Evolutionary conservation across 2,888 invertebrate genomes (phyloP), one percentile per base, ranked within the genome.

Genomic region (Ceriagrion tenellum): DNA sequence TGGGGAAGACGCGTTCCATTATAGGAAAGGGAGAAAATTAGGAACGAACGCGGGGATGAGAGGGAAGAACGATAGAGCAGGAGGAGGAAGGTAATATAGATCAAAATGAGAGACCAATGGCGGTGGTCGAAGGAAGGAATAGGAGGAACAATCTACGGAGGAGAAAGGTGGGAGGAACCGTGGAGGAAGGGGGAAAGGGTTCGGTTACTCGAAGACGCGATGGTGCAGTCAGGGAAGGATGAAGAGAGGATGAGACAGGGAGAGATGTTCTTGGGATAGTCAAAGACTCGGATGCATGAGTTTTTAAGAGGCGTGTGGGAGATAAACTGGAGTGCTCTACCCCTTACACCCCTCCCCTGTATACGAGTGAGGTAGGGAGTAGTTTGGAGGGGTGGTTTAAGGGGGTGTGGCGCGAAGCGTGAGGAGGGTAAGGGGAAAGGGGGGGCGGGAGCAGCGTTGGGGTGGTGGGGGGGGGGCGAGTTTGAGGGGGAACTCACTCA

Each of bases 271-370:
- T 63, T 47, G 63, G 69, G 93, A 69, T 69, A 26, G 91, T 69
- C 69, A 81, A 26, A 81, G 81, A 35, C 81, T 81, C 81, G 81
- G 81, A 81, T 81, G 81, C 81, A 81, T 81, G 81, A 81, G 81
- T 81, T 81, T 81, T 69, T 10, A 81, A 81, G 81, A 35, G 35
- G 81, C 8, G 30, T 30, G 16, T 35, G 81, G 81, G 81, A 81
- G 81, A 81, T 30, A 81, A 81, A 81, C 81, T 81, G 81, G 81
- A 81, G 81, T 81, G 81, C 12, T 26, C 81, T 35, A 12, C 30
- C 81, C 35, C 81, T 47, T 47, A 47, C 8, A 4, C 81, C 26
- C 81, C 30, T 69, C 69, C 59, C 59, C 59, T n/a, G 59, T 20
- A 59, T 69, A n/a, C 26, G 20, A 69, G 69, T 20, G 12, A 59